Percentiles rank a stretch among this genome's conserved stretches.
phyloP scores from a whole-genome alignment of 2,888 invertebrate genomes.

The Tryphoninae sp. region DNA sequence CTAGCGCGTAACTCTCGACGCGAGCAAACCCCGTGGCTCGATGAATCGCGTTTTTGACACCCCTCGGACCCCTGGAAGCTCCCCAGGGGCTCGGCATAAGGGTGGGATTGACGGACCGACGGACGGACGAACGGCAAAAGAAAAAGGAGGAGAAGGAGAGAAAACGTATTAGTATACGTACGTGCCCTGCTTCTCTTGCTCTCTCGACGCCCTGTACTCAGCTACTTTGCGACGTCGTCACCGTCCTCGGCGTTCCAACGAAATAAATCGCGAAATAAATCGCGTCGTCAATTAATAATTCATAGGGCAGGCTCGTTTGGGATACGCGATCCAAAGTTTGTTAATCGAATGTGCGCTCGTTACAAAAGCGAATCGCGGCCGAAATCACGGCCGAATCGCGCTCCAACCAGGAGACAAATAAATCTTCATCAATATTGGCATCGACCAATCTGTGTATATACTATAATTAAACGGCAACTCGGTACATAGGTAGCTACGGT shows the following conservation, averaged over 20 bases:
- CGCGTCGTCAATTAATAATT: slow-evolving; percentile 52
- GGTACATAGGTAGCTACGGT: not conserved
- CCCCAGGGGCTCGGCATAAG: slow-evolving; percentile 1
- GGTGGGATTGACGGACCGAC: slow-evolving; percentile 5
- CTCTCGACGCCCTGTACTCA: not conserved
- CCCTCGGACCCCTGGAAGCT: slow-evolving; percentile 1
- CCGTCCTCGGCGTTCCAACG: not conserved
- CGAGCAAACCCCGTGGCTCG: slow-evolving; percentile 40
- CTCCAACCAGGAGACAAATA: slow-evolving; percentile 27
- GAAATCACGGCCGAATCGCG: not conserved
- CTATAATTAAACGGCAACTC: slow-evolving; percentile 36
- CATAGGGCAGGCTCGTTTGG: slow-evolving; percentile 38
- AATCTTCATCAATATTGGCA: slow-evolving; percentile 52
- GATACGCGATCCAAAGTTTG: slow-evolving; percentile 43
- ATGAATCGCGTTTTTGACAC: slow-evolving; percentile 57
- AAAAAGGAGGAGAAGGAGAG: not conserved
- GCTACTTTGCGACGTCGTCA: too few relatives aligned
- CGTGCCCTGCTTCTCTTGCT: not conserved
- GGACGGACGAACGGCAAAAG: not conserved
- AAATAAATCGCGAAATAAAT: slow-evolving; percentile 29
- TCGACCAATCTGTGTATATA: slow-evolving; percentile 14
- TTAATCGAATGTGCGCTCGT: slow-evolving; percentile 52
- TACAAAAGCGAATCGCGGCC: slow-evolving; percentile 20
- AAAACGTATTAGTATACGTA: not conserved
- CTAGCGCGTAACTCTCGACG: not conserved